Evolutionary conservation across 2,113 vertebrate genomes (phyloP).

Genomic region (Manacus vitellinus): DNA sequence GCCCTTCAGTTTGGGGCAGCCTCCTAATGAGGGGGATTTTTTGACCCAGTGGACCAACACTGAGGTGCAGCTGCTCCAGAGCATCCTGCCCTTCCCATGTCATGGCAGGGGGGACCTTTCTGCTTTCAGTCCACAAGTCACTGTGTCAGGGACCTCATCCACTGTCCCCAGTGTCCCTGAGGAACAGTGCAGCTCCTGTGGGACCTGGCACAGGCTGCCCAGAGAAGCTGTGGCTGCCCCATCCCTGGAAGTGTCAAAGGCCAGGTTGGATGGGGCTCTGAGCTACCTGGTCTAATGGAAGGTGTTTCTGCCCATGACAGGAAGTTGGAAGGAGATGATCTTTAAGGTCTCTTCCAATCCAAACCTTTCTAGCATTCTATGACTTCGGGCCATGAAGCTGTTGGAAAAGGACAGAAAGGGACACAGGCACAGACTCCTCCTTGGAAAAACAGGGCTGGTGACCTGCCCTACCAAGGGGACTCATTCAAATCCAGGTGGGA

Average conservation of each 20-base stretch:
- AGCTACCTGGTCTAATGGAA: accelerated
- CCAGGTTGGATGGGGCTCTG: accelerated
- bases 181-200: not conserved
- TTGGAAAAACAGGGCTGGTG: not conserved
- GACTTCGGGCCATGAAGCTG: not conserved
- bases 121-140: not conserved
- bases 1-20: not conserved
- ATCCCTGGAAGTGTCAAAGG: not conserved
- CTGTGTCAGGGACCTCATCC: accelerated
- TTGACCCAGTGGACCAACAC: not conserved
- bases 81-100: not conserved
- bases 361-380: not conserved
- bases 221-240: not conserved
- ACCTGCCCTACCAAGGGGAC: not conserved
- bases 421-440: not conserved
- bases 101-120: accelerated
- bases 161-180: not conserved
- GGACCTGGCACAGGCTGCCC: accelerated
- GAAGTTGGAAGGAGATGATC: not conserved
- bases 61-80: not conserved
- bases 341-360: not conserved
- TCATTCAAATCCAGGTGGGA: not conserved
- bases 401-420: not conserved
- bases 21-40: not conserved
- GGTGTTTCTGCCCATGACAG: not conserved